Evolutionary conservation across 2,888 invertebrate species (phyloP), one percentile per base, ranked within the genome.

Genomic region (Prosopocoilus inquinatus): DNA sequence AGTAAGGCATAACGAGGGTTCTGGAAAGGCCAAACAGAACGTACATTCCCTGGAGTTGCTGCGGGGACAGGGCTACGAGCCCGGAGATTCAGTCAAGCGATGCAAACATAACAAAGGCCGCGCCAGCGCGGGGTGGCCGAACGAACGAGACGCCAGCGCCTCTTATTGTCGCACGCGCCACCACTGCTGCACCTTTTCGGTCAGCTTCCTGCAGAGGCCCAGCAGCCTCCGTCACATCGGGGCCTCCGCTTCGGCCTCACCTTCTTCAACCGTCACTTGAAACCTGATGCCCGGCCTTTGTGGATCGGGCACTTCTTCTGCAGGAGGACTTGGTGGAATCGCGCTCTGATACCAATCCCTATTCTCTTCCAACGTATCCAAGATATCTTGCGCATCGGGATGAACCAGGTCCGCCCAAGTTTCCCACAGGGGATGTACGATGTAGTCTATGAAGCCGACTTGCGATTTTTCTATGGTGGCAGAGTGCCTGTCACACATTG

Each of bases 361-460:
- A 79, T 99, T 99, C 80, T 98, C 96, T 79, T 99, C 98, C 70
- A 99, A 83, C 47, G 94, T 96, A 79, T 98, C 97, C 64, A 99
- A 83, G 70, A 99, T 98, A 66, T 96, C 93, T 80, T 98, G 97
- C 47, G 98, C 98, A 75, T 99, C 98, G 2, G 99, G 98, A 79
- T 97, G 96, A 46, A 99, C 98, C 62, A 99, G 83, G 78, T 99
- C 98, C 9, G 96, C 97, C 99, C 99, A 99, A 50, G 98, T 98
- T 79, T 99, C 99, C 96, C 97, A 99, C 60, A 99, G 81, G 2
- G 99, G 99, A 80, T 99, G 98, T 38, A 98, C 98, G 75, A 99
- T 99, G 80, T 97, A 99, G 81, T 99, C 98, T 76, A 99, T 99
- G 78, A 99, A 99, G 68, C 97, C 97, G 75, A 99, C 96, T 84